Evolutionary conservation across 2,797 vertebrate genomes (phyloP).

Genomic region (Scyliorhinus canicula): DNA sequence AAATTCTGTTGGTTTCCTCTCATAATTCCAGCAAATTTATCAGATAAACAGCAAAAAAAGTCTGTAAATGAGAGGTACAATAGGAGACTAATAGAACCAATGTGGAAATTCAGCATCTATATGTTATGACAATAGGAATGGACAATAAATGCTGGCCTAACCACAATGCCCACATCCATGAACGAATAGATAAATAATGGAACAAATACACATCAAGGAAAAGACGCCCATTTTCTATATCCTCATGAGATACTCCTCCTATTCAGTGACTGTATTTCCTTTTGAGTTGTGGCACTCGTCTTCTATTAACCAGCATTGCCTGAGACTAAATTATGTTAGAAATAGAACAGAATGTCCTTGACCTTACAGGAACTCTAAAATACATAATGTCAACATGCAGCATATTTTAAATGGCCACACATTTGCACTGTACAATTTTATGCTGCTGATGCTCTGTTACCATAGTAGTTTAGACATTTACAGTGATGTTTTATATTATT

Average conservation of each 20-base stretch:
- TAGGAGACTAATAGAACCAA: neutral
- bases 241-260: neutral
- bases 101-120: neutral
- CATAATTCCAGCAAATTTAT: neutral
- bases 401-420: neutral
- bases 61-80: neutral
- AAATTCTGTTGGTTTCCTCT: neutral
- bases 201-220: neutral
- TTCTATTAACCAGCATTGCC: neutral
- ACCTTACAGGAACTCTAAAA: neutral
- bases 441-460: neutral
- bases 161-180: too few species aligned
- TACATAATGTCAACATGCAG: neutral
- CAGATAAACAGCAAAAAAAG: neutral
- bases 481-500: neutral
- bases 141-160: too few species aligned
- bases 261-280: neutral
- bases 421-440: neutral
- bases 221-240: neutral
- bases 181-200: neutral
- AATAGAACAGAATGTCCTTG: neutral
- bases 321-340: neutral
- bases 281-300: neutral
- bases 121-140: neutral
- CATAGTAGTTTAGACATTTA: neutral